Conservation (phyloP, 30 jellyfish, hydroid and myxozoan species). For the Aurelia aurita complex sp. Pacific region DNA sequence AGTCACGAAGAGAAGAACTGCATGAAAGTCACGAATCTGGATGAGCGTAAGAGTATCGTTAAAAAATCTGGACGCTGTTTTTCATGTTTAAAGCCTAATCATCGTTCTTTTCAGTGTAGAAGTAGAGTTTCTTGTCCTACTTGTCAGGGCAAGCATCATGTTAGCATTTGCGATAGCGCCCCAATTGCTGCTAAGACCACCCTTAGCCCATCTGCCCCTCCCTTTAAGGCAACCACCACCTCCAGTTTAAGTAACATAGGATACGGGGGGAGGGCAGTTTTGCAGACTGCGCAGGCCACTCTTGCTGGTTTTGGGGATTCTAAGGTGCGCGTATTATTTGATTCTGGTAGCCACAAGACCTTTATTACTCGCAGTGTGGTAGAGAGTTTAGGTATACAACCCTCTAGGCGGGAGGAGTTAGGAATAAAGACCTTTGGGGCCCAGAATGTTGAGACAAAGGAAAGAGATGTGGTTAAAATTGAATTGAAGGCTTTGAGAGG, state of each 20-base stretch:
- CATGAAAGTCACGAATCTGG: not conserved
- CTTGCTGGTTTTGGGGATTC: not conserved
- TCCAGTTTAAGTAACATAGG: not conserved
- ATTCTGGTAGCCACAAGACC: slow-evolving; percentile 22
- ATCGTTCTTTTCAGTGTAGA: not conserved
- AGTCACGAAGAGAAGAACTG: not conserved
- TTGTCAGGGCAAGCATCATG: slow-evolving; percentile 10
- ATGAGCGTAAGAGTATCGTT: slow-evolving; percentile 2
- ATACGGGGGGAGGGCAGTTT: slow-evolving; percentile 12
- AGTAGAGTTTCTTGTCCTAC: not conserved
- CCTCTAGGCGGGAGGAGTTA: not conserved
- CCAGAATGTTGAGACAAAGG: not conserved
- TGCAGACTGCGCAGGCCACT: slow-evolving; percentile 37
- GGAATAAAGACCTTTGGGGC: slow-evolving; percentile 29
- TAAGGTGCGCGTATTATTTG: not conserved
- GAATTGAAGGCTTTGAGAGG: not conserved
- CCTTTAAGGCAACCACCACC: not conserved
- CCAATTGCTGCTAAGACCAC: not conserved
- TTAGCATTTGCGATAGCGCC: not conserved
- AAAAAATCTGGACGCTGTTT: not conserved
- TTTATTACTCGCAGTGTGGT: slow-evolving; percentile 23
- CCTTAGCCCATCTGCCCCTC: no score
- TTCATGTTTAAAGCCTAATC: not conserved
- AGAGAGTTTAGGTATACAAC: slow-evolving; percentile 6
- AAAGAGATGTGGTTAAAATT: slow-evolving; percentile 8